These are phyloP conservation scores for Desmodus rotundus DNA, from an alignment of 2,113 vertebrate species.

Conservation along the genomic window DNA sequence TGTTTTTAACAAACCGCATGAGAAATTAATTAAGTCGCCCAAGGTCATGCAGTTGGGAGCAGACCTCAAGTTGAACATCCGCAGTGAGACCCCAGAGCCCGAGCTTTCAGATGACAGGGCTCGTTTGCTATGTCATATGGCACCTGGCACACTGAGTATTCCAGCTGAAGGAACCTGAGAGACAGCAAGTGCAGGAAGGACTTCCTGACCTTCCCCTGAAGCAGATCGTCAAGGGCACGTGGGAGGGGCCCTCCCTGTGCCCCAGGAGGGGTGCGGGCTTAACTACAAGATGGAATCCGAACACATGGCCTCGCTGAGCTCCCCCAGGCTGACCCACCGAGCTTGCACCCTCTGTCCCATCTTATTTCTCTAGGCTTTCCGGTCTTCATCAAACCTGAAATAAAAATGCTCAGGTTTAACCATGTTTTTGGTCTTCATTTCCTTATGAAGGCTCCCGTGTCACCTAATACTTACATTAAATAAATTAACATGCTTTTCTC, in stretches of 20 bases:
- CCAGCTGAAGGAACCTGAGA: neutral
- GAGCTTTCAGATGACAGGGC: neutral
- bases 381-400: neutral
- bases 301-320: rapidly evolving
- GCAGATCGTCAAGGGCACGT: neutral
- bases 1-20: neutral
- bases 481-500: neutral
- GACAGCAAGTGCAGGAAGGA: neutral
- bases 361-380: no score
- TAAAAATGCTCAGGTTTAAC: neutral
- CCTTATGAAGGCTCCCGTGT: neutral
- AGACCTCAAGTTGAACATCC: neutral
- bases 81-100: neutral
- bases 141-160: neutral
- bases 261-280: neutral
- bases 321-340: neutral
- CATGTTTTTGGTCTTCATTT: neutral
- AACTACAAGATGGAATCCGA: neutral
- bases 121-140: neutral
- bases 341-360: neutral
- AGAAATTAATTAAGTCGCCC: neutral
- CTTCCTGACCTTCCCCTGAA: neutral
- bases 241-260: neutral
- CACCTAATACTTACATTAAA: neutral
- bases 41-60: neutral